Evolutionary conservation across 92 coral and sea anemone species (phyloP).

Genomic region (Plumapathes pennacea): DNA sequence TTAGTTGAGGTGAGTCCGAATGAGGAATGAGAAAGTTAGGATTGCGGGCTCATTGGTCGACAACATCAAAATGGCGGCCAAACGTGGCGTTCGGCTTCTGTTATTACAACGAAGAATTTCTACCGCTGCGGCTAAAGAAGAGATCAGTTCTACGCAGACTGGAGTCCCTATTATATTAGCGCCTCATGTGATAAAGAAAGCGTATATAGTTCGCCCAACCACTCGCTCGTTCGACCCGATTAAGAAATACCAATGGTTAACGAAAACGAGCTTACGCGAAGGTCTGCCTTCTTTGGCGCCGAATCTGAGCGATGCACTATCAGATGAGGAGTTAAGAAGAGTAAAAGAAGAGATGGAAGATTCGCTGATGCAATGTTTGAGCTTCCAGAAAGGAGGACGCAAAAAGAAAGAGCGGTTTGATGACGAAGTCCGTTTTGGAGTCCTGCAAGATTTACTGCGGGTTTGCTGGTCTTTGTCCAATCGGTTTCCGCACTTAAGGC

Average conservation of each 20-base stretch:
- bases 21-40: too few relatives aligned
- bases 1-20: too few relatives aligned
- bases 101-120: too few relatives aligned
- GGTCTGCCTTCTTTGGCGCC: slow-evolving; percentile 59
- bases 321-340: slow-evolving; percentile 31
- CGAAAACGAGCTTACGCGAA: slow-evolving; percentile 68
- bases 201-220: slow-evolving; percentile 90
- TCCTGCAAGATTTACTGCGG: slow-evolving; percentile 72
- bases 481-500: slow-evolving; percentile 49
- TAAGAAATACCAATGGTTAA: slow-evolving; percentile 84
- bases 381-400: slow-evolving; percentile 69
- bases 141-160: slow-evolving; percentile 52
- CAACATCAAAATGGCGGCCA: too few relatives aligned
- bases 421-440: slow-evolving; percentile 62
- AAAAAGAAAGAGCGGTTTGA: slow-evolving; percentile 59
- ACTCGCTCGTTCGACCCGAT: slow-evolving; percentile 62
- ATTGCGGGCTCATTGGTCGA: too few relatives aligned
- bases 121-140: too few relatives aligned
- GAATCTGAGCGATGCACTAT: slow-evolving; percentile 8
- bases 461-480: slow-evolving; percentile 66
- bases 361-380: slow-evolving; percentile 68
- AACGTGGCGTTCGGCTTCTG: too few relatives aligned
- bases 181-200: slow-evolving; percentile 85
- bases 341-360: slow-evolving; percentile 47
- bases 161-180: slow-evolving; percentile 90